These are phyloP conservation scores for Poecilia picta DNA, from an alignment of 2,797 vertebrate genomes.

Conservation along the genomic window DNA sequence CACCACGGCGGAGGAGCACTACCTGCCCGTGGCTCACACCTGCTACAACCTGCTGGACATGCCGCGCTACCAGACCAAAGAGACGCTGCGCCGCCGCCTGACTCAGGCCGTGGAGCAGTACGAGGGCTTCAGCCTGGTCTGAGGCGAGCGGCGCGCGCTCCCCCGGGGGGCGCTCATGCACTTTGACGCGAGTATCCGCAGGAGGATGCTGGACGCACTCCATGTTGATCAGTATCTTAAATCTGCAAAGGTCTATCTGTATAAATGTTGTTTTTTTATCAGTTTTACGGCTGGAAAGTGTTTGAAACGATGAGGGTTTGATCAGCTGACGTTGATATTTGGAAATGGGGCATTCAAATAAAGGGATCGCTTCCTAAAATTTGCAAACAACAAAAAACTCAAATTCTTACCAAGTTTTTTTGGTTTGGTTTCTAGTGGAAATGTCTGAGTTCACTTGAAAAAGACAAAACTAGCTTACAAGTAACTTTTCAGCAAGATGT, in stretches of 20 bases:
- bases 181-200: constrained; percentile 56
- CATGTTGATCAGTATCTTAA: constrained; percentile 43
- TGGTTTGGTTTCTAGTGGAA: too few species aligned
- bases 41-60: constrained; percentile 98
- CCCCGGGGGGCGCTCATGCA: constrained; percentile 44
- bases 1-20: constrained; percentile 88
- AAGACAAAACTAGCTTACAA: too few species aligned
- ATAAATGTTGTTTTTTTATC: constrained; percentile 43
- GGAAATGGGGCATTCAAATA: not conserved
- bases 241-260: constrained; percentile 56
- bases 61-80: constrained; percentile 96
- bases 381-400: not conserved
- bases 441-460: too few species aligned
- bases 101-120: constrained; percentile 95
- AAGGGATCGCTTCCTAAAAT: not conserved
- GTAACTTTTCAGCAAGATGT: too few species aligned
- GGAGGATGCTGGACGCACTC: constrained; percentile 1
- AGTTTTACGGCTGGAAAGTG: constrained; percentile 41
- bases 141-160: constrained; percentile 35
- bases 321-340: constrained; percentile 6
- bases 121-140: constrained; percentile 96
- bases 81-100: constrained; percentile 86
- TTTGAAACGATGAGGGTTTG: constrained; percentile 12
- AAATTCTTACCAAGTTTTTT: too few species aligned
- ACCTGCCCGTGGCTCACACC: constrained; percentile 96